A percentile compares a stretch with the other conserved stretches of the same genome.
Conservation (phyloP, 2,797 vertebrate genomes). For the Bovichtus variegatus region DNA sequence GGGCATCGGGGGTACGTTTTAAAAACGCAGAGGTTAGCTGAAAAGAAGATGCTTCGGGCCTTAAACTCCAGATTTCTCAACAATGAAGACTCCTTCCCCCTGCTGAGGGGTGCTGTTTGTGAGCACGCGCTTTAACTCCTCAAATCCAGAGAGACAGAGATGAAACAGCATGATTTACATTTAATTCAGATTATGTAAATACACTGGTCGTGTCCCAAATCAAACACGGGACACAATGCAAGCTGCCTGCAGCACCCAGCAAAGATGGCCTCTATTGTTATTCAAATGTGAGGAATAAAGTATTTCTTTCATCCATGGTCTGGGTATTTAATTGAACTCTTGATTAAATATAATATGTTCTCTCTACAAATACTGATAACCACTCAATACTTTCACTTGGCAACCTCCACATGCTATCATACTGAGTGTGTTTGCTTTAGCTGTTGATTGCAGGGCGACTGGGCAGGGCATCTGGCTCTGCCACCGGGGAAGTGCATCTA, state of each 20-base stretch:
- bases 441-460: conserved; percentile 53
- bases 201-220: conserved; percentile 70
- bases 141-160: conserved; percentile 78
- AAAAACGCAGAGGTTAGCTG: conserved; percentile 66
- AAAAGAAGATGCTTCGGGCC: conserved; percentile 68
- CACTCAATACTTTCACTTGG: conserved; percentile 53
- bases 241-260: conserved; percentile 63
- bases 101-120: conserved; percentile 68
- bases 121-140: conserved; percentile 79
- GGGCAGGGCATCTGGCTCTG: conserved; percentile 52
- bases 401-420: conserved; percentile 24
- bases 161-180: conserved; percentile 85
- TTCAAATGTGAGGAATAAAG: conserved; percentile 69
- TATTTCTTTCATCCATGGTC: conserved; percentile 50
- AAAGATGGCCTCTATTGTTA: conserved; percentile 74
- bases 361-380: conserved; percentile 50
- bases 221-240: conserved; percentile 69
- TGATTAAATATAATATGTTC: conserved; percentile 50
- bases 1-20: conserved; percentile 65
- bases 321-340: conserved; percentile 49
- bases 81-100: conserved; percentile 64
- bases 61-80: conserved; percentile 65
- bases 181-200: conserved; percentile 89
- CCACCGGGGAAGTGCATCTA: conserved; percentile 56
- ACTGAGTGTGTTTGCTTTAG: conserved; percentile 45